phyloP scores from a whole-genome alignment of 1,140 invertebrate genomes.

The Papilio machaon region DNA sequence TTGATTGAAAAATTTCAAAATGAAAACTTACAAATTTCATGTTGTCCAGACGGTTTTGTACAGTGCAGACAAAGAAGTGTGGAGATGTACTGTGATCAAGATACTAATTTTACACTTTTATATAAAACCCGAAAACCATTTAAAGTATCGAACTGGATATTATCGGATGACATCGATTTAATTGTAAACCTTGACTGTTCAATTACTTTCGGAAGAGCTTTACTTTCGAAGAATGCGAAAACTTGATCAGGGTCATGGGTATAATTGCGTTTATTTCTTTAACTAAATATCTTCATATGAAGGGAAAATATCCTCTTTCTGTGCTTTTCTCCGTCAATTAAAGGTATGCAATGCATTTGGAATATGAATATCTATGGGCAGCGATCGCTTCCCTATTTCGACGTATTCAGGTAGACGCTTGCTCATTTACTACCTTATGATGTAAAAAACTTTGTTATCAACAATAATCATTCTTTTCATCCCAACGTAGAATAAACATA shows the following conservation, averaged over 20 bases:
- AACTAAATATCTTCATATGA: background rate
- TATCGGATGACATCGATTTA: constrained; percentile 48
- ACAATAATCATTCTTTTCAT: too few relatives aligned
- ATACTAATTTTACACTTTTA: constrained; percentile 51
- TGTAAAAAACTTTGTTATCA: too few relatives aligned
- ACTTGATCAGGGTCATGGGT: constrained; percentile 1
- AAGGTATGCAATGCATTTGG: too few relatives aligned
- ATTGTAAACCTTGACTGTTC: constrained; percentile 45
- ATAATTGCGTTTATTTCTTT: background rate
- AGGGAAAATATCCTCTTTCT: too few relatives aligned
- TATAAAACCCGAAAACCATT: constrained; percentile 48
- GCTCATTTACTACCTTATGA: too few relatives aligned
- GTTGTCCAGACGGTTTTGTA: constrained; percentile 28
- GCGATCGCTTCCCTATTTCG: too few relatives aligned
- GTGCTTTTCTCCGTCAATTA: too few relatives aligned
- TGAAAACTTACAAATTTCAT: constrained; percentile 56
- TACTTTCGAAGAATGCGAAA: constrained; percentile 40
- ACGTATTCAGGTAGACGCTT: too few relatives aligned
- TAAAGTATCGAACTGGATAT: constrained; percentile 37
- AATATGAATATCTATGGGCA: too few relatives aligned
- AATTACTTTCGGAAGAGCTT: constrained; percentile 42
- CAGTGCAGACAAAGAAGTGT: background rate
- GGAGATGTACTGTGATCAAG: constrained; percentile 42
- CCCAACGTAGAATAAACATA: too few relatives aligned
- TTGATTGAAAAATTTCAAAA: constrained; percentile 41